Percentiles rank a stretch among this genome's conserved stretches.
Conservation (phyloP, 2,797 vertebrate genomes). For the Myoxocephalus aenaeus region DNA sequence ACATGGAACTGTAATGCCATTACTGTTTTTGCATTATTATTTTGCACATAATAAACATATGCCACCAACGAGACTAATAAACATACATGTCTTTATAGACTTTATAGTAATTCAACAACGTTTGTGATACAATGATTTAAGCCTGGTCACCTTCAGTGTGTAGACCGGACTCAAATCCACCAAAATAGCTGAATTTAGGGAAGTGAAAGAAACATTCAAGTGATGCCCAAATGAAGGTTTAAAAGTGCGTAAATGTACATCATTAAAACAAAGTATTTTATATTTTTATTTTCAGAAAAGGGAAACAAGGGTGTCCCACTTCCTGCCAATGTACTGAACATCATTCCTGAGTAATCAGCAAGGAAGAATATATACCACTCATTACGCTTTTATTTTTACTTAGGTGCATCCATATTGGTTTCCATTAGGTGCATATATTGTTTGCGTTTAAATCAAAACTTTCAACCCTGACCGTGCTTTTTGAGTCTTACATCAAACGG, state of each 20-base stretch:
- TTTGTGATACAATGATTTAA: not conserved
- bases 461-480: too few relatives aligned
- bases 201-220: slow-evolving; percentile 56
- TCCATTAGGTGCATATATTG: not conserved
- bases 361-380: not conserved
- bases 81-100: not conserved
- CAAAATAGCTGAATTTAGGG: slow-evolving; percentile 41
- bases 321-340: not conserved
- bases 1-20: not conserved
- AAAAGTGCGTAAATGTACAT: slow-evolving; percentile 8
- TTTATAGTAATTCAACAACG: not conserved
- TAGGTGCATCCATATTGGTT: not conserved
- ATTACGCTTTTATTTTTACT: not conserved
- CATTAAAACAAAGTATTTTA: slow-evolving; percentile 7
- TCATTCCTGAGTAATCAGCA: not conserved
- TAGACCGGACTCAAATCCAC: slow-evolving; percentile 31
- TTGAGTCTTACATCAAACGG: not conserved
- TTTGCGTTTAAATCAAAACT: not conserved
- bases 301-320: not conserved
- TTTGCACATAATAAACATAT: not conserved
- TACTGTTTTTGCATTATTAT: not conserved
- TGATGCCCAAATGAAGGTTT: slow-evolving; percentile 36
- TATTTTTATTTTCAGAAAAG: not conserved
- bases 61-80: not conserved
- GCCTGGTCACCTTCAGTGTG: not conserved